Evolutionary conservation across 2,113 vertebrate species (phyloP).

Genomic region (Oryzias celebensis): DNA sequence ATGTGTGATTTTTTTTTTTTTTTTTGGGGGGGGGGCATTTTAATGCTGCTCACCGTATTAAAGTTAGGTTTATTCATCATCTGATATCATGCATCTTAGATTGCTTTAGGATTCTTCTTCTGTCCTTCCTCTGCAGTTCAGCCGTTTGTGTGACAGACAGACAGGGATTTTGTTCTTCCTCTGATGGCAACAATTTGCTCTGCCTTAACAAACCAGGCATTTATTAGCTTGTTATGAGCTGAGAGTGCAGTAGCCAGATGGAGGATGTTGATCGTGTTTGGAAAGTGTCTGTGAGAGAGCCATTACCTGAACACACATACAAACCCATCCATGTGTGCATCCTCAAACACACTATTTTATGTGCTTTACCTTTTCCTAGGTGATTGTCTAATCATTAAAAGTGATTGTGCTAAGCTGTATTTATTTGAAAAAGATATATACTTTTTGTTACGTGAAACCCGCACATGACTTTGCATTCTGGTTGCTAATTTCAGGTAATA

Average conservation of each 20-base stretch:
- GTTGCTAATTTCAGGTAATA: slow-evolving; percentile 23
- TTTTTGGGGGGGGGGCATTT: too few species aligned
- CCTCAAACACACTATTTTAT: slow-evolving; percentile 17
- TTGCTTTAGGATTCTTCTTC: background rate
- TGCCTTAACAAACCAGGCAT: slow-evolving; percentile 52
- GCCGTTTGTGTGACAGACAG: background rate
- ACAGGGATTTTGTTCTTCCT: background rate
- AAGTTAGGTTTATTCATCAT: background rate
- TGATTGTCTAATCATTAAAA: slow-evolving; percentile 19
- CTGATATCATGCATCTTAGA: background rate
- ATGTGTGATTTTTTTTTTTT: background rate
- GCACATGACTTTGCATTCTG: slow-evolving; percentile 32
- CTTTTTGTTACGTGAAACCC: background rate
- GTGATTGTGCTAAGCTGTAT: background rate
- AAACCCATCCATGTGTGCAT: slow-evolving; percentile 35
- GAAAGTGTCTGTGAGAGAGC: slow-evolving; percentile 65
- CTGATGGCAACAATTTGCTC: slow-evolving; percentile 23
- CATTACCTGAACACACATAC: slow-evolving; percentile 74
- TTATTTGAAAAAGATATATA: too few species aligned
- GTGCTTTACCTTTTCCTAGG: slow-evolving; percentile 20
- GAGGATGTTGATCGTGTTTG: slow-evolving; percentile 76
- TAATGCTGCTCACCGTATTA: too few species aligned
- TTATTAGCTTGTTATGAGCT: slow-evolving; percentile 60
- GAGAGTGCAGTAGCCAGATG: slow-evolving; percentile 71
- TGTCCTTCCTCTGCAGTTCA: slow-evolving; percentile 3